These are phyloP conservation scores for Muscicapa striata DNA, from an alignment of 2,797 vertebrate species.

Conservation along the genomic window DNA sequence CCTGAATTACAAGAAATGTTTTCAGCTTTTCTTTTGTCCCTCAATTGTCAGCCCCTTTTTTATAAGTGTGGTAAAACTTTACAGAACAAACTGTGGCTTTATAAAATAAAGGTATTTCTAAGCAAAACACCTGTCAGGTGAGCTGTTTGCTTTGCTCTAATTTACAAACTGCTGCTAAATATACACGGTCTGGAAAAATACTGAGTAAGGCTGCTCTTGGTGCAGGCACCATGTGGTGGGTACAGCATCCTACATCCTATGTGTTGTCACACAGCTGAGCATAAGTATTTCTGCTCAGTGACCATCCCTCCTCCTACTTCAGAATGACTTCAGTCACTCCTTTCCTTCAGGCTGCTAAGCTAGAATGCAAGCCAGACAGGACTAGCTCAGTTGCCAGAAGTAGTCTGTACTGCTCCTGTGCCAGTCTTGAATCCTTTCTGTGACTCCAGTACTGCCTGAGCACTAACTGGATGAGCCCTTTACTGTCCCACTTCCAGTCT, in stretches of 20 bases:
- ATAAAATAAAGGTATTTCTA: constrained; percentile 90
- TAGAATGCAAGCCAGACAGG: not conserved
- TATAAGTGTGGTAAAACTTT: constrained; percentile 91
- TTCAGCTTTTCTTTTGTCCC: constrained; percentile 77
- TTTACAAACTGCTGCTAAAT: not conserved
- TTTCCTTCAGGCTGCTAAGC: not conserved
- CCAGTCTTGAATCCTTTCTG: not conserved
- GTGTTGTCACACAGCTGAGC: not conserved
- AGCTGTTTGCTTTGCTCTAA: constrained; percentile 61
- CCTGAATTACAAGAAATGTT: constrained; percentile 76
- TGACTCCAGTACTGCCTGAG: not conserved
- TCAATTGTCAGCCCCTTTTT: constrained; percentile 79
- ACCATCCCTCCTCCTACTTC: not conserved
- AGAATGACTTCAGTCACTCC: not conserved
- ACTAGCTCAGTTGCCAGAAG: not conserved
- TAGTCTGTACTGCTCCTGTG: not conserved
- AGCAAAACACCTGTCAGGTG: constrained; percentile 82
- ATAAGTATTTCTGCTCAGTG: not conserved
- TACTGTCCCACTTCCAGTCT: not conserved
- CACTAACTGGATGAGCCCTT: not conserved
- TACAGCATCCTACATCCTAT: not conserved
- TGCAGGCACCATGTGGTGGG: not conserved
- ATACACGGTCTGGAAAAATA: not conserved
- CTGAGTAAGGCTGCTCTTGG: not conserved
- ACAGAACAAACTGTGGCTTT: constrained; percentile 88